Percentiles rank a stretch among this genome's conserved stretches.
phyloP scores from a whole-genome alignment of 2,113 vertebrate species.

The Serinus canaria region DNA sequence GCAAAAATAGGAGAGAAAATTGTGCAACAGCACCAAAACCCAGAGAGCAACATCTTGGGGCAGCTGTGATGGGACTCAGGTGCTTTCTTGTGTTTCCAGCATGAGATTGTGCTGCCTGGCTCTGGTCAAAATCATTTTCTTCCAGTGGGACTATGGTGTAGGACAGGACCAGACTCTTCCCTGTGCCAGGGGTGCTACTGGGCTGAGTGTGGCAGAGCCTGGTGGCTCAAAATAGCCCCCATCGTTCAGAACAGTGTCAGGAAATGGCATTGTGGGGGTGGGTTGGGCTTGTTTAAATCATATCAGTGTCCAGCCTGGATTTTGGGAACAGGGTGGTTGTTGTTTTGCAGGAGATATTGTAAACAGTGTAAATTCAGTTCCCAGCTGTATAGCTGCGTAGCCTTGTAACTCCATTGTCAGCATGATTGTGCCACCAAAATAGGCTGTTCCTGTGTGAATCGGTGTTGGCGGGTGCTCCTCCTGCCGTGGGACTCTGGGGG shows the following conservation, averaged over 20 bases:
- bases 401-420: slow-evolving; percentile 60
- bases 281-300: not conserved
- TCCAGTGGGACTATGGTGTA: fast-evolving
- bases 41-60: fast-evolving
- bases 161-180: not conserved
- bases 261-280: not conserved
- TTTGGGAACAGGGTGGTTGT: slow-evolving; percentile 40
- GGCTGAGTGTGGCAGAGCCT: not conserved
- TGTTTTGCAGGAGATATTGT: slow-evolving; percentile 39
- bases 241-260: slow-evolving; percentile 20
- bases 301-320: slow-evolving; percentile 7
- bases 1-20: not conserved
- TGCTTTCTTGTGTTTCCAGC: not conserved
- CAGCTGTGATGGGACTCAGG: not conserved
- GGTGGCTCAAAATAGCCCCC: not conserved
- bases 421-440: not conserved
- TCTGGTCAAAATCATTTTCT: not conserved
- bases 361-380: slow-evolving; percentile 51
- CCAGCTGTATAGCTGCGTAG: not conserved
- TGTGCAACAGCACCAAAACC: not conserved
- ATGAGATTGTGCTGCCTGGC: not conserved
- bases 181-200: not conserved
- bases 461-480: fast-evolving
- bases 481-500: not conserved
- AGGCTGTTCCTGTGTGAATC: slow-evolving; percentile 22